Base-by-base conservation (phyloP, 2,113 vertebrate genomes). In the Excalfactoria chinensis region DNA sequence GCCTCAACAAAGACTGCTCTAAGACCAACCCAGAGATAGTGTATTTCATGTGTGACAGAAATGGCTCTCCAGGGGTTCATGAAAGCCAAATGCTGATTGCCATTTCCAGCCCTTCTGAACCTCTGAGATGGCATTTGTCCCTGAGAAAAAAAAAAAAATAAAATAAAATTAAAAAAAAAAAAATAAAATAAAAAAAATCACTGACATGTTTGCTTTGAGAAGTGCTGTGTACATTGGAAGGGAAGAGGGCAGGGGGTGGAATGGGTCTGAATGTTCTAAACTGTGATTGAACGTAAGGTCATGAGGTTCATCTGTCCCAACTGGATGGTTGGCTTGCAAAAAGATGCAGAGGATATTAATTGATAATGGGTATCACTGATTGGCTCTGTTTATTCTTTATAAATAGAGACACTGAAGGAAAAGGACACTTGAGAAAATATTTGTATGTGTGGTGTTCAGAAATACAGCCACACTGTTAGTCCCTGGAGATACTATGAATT, bases 11-110 rank as follows among this genome's bases (percentile, higher is more conserved):
- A 86, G 73, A 22, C n/a, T 44, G 0, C 25, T 60, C 40, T 48
- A 56, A 81, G 53, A 69, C 34, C 35, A 63, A 30, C 46, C 44
- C 46, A 83, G 56, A 77, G 43, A 77, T 23, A 69, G 72, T 58
- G 40, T 8, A 6, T 92, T 91, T 91, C 72, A 77, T 17, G 34
- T 89, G 69, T 72, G 80, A 91, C 23, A 78, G 83, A 67, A 88
- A 86, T 49, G 20, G 51, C 40, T 88, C 79, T 88, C 79, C 17
- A 77, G 76, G 41, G 55, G 22, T 56, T 91, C 79, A 34, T 83
- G 69, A 86, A 95, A 86, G 35, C n/a, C 80, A 86, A 88, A 88
- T 12, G 40, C 13, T 2, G 14, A 78, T 21, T 56, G 51, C 46
- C 64, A 43, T 71, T 91, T 77, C 62, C 43, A 86, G 58, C 43